A percentile compares a stretch with the other conserved stretches of the same genome.
phyloP scores from a whole-genome alignment of 2,113 vertebrate genomes.

The Phocoena phocoena region DNA sequence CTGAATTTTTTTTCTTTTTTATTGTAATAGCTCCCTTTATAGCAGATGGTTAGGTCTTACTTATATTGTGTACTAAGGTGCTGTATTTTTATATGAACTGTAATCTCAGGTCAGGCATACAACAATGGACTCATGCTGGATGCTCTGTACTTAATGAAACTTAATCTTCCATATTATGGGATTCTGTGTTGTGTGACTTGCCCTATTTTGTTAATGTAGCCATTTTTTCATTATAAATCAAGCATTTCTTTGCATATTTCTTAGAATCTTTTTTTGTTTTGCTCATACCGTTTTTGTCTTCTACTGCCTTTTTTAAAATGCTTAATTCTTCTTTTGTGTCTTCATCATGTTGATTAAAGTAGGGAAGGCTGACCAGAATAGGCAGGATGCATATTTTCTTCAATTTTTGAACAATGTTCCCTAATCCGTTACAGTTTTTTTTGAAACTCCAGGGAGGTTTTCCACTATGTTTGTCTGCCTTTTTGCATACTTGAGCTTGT shows the following conservation, averaged over 20 bases:
- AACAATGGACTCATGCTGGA: not conserved
- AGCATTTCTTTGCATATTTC: not conserved
- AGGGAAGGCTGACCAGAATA: not conserved
- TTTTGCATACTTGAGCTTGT: not conserved
- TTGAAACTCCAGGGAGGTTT: not conserved
- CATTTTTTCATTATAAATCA: not conserved
- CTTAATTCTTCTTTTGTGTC: not conserved
- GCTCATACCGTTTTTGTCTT: not conserved
- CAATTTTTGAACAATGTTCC: not conserved
- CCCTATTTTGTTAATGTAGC: not conserved
- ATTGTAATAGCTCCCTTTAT: not conserved
- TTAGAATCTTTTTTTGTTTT: conserved; percentile 9
- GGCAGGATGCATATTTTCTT: not conserved
- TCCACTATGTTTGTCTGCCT: not conserved
- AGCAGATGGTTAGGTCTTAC: not conserved
- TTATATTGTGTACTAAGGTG: not conserved
- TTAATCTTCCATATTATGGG: not conserved
- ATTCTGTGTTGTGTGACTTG: not conserved
- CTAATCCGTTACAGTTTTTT: not conserved
- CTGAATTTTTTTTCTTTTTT: not conserved
- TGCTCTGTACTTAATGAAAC: not conserved
- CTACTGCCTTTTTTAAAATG: not conserved
- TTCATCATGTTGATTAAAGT: not conserved
- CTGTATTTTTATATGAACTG: not conserved
- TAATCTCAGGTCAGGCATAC: not conserved